Conservation (phyloP, 2,113 vertebrate species). For the Ivindomyrus marchei region DNA sequence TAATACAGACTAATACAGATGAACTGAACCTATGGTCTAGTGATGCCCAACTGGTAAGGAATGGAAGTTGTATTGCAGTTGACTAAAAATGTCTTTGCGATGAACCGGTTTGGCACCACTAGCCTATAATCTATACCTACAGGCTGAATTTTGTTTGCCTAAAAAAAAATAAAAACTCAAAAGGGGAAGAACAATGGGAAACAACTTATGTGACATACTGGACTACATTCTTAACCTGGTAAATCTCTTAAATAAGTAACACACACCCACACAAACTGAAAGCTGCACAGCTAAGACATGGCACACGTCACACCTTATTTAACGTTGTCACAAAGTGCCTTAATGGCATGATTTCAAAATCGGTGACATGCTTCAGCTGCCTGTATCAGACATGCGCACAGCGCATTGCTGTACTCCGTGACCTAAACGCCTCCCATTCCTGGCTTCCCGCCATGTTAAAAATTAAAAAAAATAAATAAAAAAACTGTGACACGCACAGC, state of each 20-base stretch:
- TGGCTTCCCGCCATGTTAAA: background rate
- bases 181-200: background rate
- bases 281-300: background rate
- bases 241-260: background rate
- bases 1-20: background rate
- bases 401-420: background rate
- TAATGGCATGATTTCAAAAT: background rate
- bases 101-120: background rate
- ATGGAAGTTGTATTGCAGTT: background rate
- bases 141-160: background rate
- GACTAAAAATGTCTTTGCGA: background rate
- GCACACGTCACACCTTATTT: background rate
- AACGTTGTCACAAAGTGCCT: background rate
- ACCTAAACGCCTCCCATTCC: background rate
- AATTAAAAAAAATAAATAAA: background rate
- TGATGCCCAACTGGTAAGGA: background rate
- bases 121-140: background rate
- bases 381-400: background rate
- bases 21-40: background rate
- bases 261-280: background rate
- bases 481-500: background rate
- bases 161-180: background rate
- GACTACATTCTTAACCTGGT: background rate
- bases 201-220: background rate
- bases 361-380: background rate